Conservation (phyloP, 2,888 invertebrate species). For the Hipparchia sbordonii region DNA sequence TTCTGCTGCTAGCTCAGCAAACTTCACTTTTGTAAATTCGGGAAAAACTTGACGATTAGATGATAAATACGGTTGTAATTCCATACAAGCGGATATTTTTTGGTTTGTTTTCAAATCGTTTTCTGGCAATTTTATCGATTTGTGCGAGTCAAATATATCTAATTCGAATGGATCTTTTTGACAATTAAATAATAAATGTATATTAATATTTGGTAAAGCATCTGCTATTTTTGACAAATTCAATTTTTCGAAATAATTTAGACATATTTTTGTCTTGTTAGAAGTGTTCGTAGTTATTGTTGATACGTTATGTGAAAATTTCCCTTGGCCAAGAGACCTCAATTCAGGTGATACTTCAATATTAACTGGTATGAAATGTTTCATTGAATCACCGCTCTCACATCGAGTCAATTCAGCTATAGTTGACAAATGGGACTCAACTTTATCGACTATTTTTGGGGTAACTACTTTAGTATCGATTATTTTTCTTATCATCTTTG, state of each 20-base stretch:
- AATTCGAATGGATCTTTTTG: background rate
- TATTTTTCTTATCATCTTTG: constrained; percentile 59
- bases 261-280: background rate
- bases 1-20: constrained; percentile 1
- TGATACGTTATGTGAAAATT: constrained; percentile 12
- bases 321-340: background rate
- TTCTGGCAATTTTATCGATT: background rate
- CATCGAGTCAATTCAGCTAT: constrained; percentile 25
- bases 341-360: background rate
- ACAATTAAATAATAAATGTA: background rate
- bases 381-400: constrained; percentile 12
- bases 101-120: background rate
- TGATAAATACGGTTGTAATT: constrained; percentile 46
- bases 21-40: constrained; percentile 20
- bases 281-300: background rate
- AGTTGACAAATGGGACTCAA: constrained; percentile 38
- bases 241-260: background rate
- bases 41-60: constrained; percentile 34
- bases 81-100: constrained; percentile 39
- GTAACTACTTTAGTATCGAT: constrained; percentile 42
- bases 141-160: background rate
- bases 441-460: constrained; percentile 41
- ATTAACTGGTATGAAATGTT: constrained; percentile 16
- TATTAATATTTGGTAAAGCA: background rate
- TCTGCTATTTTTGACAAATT: background rate